Evolutionary conservation across 2,888 invertebrate genomes (phyloP), one percentile per base, ranked within the genome.

Genomic region (Perizoma affinitatum): DNA sequence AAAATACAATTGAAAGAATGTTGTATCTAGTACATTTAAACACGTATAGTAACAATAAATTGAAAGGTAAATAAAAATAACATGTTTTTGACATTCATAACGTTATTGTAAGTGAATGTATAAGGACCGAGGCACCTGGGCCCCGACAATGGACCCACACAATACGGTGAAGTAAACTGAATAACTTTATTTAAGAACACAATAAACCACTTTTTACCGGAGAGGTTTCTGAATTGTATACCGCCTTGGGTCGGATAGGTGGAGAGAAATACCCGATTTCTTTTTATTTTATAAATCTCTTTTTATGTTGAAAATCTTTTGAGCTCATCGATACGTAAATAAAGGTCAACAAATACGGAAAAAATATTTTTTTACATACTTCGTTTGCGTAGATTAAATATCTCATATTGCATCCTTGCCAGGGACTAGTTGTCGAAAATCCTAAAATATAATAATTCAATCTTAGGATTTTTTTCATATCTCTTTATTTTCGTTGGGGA

Each of bases 141-240:
- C 77, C 80, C 80, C 73, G 62, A 73, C 88, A 89, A 89, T 86
- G 77, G 86, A 73, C 78, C 78, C 73, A 68, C 78, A 88, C 88
- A 90, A 89, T 88, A 81, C 83, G 78, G 75, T 79, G 82, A 82
- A 85, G 83, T 82, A 86, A 86, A 87, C 85, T 85, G 88, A 90
- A 90, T 89, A 88, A 88, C 88, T 90, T 90, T 90, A 89, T 90
- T 89, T 88, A 86, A 84, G 88, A 88, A 89, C 87, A 90, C 88
- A 90, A 89, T 90, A 89, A 89, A 89, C 86, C 88, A 90, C 89
- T 89, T 89, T 87, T 88, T 88, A 84, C 79, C 79, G 81, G 78
- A 84, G 84, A 86, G 83, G 81, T 80, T 22, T 73, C 79, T 77
- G 79, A 80, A 86, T 85, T 81, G 82, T 79, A 76, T 84, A 82